These are phyloP conservation scores for Anser brachyrhynchus DNA, from an alignment of 2,113 vertebrate genomes.

Conservation along the genomic window DNA sequence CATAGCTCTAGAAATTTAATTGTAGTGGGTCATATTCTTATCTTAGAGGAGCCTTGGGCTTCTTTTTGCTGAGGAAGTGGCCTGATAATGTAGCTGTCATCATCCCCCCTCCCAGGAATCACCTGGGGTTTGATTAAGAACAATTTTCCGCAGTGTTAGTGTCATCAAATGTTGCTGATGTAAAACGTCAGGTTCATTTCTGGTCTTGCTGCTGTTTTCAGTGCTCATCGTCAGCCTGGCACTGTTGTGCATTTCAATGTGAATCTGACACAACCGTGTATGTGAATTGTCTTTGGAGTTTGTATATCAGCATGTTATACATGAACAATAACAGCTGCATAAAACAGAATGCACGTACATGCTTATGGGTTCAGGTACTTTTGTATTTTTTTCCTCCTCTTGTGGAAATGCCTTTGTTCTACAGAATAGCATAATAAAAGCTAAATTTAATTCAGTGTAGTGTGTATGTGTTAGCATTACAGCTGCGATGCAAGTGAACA, in stretches of 20 bases:
- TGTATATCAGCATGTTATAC: neutral
- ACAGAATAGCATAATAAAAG: neutral
- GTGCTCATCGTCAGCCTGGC: neutral
- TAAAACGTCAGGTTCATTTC: neutral
- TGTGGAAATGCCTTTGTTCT: neutral
- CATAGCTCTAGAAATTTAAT: slow-evolving; percentile 12
- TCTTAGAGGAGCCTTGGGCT: neutral
- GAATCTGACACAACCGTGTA: neutral
- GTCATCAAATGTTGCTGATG: slow-evolving; percentile 4
- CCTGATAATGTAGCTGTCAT: neutral
- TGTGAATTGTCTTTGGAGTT: neutral
- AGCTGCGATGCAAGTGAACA: neutral
- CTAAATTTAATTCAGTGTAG: neutral
- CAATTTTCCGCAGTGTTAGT: neutral
- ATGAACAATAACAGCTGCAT: neutral
- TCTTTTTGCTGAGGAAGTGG: neutral
- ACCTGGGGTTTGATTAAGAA: slow-evolving; percentile 8
- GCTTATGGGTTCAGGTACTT: neutral
- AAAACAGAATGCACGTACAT: neutral
- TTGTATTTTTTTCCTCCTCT: neutral
- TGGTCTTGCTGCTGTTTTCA: neutral
- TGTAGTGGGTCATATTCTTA: neutral
- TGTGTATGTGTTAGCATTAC: neutral
- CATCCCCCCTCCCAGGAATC: neutral
- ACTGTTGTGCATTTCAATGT: neutral